Percentiles rank a stretch among this genome's conserved stretches.
phyloP scores from a whole-genome alignment of 1,140 invertebrate species.

The Physella acuta region DNA sequence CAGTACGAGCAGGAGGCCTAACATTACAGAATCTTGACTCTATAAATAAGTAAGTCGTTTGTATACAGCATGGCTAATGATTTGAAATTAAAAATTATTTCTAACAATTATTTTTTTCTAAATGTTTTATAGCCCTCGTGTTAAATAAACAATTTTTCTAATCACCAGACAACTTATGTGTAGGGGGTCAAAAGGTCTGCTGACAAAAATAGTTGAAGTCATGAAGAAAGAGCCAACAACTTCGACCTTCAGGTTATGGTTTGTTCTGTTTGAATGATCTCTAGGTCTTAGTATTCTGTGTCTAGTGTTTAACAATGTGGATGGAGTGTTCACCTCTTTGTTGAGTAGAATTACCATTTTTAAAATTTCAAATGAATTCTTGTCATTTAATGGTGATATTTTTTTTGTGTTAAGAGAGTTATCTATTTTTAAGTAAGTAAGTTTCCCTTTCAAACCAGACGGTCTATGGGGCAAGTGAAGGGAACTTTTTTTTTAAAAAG shows the following conservation, averaged over 20 bases:
- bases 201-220: conserved; percentile 61
- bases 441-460: no score
- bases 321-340: no score
- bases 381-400: no score
- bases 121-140: neutral
- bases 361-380: no score
- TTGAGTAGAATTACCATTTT: no score
- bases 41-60: conserved; percentile 54
- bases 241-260: conserved; percentile 58
- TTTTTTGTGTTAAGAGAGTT: no score
- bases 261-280: conserved; percentile 14
- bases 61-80: neutral
- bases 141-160: neutral
- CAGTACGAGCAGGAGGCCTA: conserved; percentile 55
- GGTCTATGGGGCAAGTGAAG: no score
- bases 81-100: neutral
- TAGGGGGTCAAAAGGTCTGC: conserved; percentile 55
- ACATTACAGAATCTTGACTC: conserved; percentile 47
- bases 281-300: no score
- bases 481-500: no score
- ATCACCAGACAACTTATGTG: conserved; percentile 57
- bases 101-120: neutral
- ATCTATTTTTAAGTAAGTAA: no score
- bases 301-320: no score
- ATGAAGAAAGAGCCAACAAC: conserved; percentile 61